Base-by-base conservation (phyloP, 2,797 vertebrate species). In the Kryptolebias ocellatus region DNA sequence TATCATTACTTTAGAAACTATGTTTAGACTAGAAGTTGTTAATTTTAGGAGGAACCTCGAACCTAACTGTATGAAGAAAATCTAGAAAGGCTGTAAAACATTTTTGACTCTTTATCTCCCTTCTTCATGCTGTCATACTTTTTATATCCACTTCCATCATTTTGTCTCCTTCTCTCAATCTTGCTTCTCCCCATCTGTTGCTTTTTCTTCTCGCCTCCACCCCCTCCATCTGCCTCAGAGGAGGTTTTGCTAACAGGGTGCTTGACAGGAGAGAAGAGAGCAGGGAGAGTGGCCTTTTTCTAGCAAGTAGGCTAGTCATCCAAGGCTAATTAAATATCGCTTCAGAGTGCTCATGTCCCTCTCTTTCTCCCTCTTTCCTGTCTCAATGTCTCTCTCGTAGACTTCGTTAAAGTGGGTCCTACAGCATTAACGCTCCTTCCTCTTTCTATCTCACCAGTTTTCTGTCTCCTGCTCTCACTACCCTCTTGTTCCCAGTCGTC, bases 271-370 rank as follows among this genome's bases (percentile, higher is more conserved):
- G 77, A 79, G 70, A 64, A 64, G 74, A 81, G 78, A 72, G 74
- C 71, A 59, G 63, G 56, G 72, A 84, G 74, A 83, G 83, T 89
- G 83, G 85, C 87, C 80, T 89, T 90, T 89, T 89, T 83, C 81
- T 81, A 80, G 75, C 67, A 60, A 89, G 80, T 86, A 86, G 81
- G 81, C 83, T 79, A 84, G 87, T 88, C 87, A 86, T 87, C 83
- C 84, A 83, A 79, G 68, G 83, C 89, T 91, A 92, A 92, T 92
- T 91, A 90, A 91, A 91, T 91, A 87, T 74, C 61, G 46, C 71
- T 86, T 83, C 78, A 62, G 71, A 78, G 70, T 60, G 51, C 67
- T 84, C 52, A 37, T 77, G 72, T 77, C 73, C 47, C 74, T 76
- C 76, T 61, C 52, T 45, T 50, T 62, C 60, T 63, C 62, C 64